Base-by-base conservation (phyloP, 2,888 invertebrate genomes). In the Drosophila nr. medialis region DNA sequence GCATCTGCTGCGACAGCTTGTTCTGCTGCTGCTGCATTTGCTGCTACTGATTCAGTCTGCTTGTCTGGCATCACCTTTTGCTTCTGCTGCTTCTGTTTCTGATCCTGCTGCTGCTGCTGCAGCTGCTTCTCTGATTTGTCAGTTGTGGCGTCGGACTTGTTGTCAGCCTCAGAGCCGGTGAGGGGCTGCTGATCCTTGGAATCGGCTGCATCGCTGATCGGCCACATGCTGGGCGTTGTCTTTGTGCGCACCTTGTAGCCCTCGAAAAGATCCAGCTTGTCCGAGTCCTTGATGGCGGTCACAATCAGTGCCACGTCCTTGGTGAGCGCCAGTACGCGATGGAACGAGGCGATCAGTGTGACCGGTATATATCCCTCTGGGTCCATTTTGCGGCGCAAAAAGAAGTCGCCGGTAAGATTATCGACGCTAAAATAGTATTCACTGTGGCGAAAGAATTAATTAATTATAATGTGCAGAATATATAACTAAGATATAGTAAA, bases 371-470 rank as follows among this genome's bases (percentile, higher is more conserved):
- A 99, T 63, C 99, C 99, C 90, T 98, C 96, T 4, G 95, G 93
- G 86, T 98, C 97, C 99, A 99, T 99, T 95, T 98, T 98, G 85
- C 99, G 96, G 38, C 99, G 95, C 80, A 99, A 94, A 94, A 98
- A 99, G 94, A 99, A 98, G 92, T 99, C 99, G 87, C 97, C 96
- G 85, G 97, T 95, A 65, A 99, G 94, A 94, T 99, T 99, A 91
- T 99, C 99, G 80, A 97, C 96, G 88, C 98, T 98, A 94, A 99
- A 99, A 95, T 99, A 99, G 94, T 99, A 99, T 94, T 99, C 99
- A 92, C 99, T 99, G 94, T 29, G 24, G 18, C 42, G 45, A 38
- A 29, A 59, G 13, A 50, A 56, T 61, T 4, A 3, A 34, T 71
- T 34, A 63, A 60, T 60, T 8, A 64, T n/a, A 38, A 34, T 6